Conservation (phyloP, 1,140 invertebrate genomes). For the Drosophila tropicalis region DNA sequence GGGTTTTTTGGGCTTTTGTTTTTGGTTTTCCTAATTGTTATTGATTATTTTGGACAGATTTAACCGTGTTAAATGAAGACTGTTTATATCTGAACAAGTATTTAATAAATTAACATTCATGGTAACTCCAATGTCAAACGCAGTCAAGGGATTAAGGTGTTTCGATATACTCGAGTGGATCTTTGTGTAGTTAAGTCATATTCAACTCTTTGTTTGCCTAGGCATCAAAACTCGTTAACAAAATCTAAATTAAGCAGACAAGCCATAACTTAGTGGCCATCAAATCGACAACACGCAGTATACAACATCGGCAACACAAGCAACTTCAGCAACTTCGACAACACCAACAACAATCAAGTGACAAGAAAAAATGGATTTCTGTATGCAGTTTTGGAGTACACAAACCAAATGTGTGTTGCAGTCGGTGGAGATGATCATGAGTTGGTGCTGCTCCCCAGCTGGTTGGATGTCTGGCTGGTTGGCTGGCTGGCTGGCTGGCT, state of each 20-base stretch:
- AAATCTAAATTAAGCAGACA: constrained; percentile 27
- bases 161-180: constrained; percentile 1
- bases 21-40: not conserved
- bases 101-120: not conserved
- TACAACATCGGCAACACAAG: constrained; percentile 13
- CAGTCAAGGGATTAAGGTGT: constrained; percentile 7
- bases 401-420: constrained; percentile 14
- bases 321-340: not conserved
- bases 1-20: too few species aligned
- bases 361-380: constrained; percentile 47
- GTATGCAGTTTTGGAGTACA: constrained; percentile 8
- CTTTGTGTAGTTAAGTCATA: not conserved
- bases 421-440: constrained; percentile 29
- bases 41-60: not conserved
- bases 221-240: constrained; percentile 4
- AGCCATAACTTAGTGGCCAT: constrained; percentile 39
- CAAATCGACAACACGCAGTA: constrained; percentile 65
- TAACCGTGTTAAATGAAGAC: not conserved
- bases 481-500: constrained; percentile 12
- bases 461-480: not conserved
- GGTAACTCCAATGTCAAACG: not conserved
- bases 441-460: constrained; percentile 5
- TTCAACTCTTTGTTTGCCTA: constrained; percentile 6
- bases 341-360: constrained; percentile 36
- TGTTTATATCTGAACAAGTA: not conserved